Percentiles rank a stretch among this genome's conserved stretches.
Evolutionary conservation across 2,888 invertebrate species (phyloP).

Genomic region (Elmis aenea): DNA sequence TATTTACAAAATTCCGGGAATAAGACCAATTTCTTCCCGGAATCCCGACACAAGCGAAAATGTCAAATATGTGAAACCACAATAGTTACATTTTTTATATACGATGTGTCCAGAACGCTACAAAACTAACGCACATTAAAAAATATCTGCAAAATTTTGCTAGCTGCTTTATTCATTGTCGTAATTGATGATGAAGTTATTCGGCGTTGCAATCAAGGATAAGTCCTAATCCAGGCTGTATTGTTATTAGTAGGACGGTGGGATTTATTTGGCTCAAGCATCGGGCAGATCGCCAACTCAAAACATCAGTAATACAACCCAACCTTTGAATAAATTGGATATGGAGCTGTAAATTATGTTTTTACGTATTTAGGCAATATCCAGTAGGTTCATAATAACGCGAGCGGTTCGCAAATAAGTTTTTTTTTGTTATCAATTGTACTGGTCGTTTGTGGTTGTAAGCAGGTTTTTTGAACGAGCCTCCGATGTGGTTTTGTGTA

Average conservation of each 20-base stretch:
- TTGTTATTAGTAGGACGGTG: conserved; percentile 17
- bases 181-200: conserved; percentile 13
- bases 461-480: conserved; percentile 16
- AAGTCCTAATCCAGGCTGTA: conserved; percentile 14
- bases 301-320: conserved; percentile 21
- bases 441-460: conserved; percentile 11
- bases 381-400: conserved; percentile 12
- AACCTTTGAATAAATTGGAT: conserved; percentile 23
- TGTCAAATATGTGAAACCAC: too few species aligned
- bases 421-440: conserved; percentile 10
- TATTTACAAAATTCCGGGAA: too few species aligned
- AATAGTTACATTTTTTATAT: too few species aligned
- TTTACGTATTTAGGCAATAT: conserved; percentile 17
- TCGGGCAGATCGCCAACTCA: conserved; percentile 20
- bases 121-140: too few species aligned
- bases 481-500: too few species aligned
- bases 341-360: conserved; percentile 20
- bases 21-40: too few species aligned
- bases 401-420: conserved; percentile 10
- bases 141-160: too few species aligned
- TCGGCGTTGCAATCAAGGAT: conserved; percentile 12
- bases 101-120: too few species aligned
- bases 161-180: too few species aligned
- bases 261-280: conserved; percentile 19
- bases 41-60: too few species aligned